Conservation (phyloP, 2,888 invertebrate species). For the Papilio elwesi region DNA sequence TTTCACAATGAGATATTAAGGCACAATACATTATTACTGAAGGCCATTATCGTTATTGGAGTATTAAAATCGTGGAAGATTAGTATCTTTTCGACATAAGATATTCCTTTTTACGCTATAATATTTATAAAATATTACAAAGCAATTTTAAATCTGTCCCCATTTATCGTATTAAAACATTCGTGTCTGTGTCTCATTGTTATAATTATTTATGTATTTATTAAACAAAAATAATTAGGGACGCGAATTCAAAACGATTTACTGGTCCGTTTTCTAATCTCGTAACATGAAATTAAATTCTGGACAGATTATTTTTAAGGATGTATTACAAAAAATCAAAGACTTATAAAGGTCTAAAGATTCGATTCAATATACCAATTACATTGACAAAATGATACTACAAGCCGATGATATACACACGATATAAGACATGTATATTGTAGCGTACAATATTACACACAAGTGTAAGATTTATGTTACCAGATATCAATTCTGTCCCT, state of each 20-base stretch:
- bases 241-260: too few relatives aligned
- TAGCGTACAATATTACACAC: not conserved
- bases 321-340: too few relatives aligned
- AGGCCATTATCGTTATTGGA: conserved; percentile 14
- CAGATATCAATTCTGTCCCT: conserved; percentile 18
- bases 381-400: too few relatives aligned
- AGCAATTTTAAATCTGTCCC: not conserved
- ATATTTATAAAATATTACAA: not conserved
- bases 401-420: too few relatives aligned
- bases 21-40: conserved; percentile 46
- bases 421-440: not conserved
- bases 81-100: conserved; percentile 6
- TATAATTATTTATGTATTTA: too few relatives aligned
- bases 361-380: too few relatives aligned
- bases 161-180: not conserved
- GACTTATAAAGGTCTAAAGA: too few relatives aligned
- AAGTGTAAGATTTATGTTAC: conserved; percentile 25
- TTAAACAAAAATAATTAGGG: too few relatives aligned
- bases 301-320: too few relatives aligned
- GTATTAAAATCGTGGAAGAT: conserved; percentile 11
- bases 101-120: conserved; percentile 6
- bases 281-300: too few relatives aligned
- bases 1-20: conserved; percentile 40
- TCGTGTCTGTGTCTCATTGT: not conserved
- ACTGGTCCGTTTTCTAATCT: too few relatives aligned